Evolutionary conservation across 2,113 vertebrate genomes (phyloP).

Genomic region (Tachycineta bicolor): DNA sequence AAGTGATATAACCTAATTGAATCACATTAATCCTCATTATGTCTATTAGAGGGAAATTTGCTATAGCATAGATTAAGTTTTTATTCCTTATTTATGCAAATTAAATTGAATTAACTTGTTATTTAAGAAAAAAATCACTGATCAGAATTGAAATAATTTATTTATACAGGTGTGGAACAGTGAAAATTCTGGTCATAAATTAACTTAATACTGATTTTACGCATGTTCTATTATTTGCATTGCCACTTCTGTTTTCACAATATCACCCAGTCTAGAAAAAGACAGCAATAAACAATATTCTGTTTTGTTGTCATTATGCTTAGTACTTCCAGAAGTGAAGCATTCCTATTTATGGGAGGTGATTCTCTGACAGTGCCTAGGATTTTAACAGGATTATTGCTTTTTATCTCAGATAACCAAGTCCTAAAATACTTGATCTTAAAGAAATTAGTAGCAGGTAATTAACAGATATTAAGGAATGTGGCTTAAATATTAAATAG

Average conservation of each 20-base stretch:
- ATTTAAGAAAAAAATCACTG: background rate
- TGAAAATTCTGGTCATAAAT: background rate
- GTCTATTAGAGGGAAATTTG: slow-evolving; percentile 4
- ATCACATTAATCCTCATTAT: background rate
- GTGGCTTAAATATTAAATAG: background rate
- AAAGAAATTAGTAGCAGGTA: background rate
- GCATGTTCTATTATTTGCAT: background rate
- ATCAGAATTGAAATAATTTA: background rate
- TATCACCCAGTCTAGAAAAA: background rate
- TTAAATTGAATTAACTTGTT: background rate
- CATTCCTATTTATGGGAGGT: background rate
- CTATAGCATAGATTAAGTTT: background rate
- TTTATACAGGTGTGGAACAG: background rate
- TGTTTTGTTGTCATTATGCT: background rate
- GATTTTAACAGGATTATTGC: background rate
- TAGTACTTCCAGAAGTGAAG: background rate
- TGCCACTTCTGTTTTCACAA: background rate
- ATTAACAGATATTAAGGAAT: background rate
- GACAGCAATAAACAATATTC: background rate
- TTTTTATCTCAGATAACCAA: background rate
- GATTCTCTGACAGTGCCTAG: background rate
- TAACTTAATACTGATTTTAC: background rate
- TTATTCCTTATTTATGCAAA: background rate
- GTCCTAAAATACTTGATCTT: background rate
- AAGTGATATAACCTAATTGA: background rate